Evolutionary conservation across 2,888 invertebrate genomes (phyloP).

Genomic region (Drosophila anceps): DNA sequence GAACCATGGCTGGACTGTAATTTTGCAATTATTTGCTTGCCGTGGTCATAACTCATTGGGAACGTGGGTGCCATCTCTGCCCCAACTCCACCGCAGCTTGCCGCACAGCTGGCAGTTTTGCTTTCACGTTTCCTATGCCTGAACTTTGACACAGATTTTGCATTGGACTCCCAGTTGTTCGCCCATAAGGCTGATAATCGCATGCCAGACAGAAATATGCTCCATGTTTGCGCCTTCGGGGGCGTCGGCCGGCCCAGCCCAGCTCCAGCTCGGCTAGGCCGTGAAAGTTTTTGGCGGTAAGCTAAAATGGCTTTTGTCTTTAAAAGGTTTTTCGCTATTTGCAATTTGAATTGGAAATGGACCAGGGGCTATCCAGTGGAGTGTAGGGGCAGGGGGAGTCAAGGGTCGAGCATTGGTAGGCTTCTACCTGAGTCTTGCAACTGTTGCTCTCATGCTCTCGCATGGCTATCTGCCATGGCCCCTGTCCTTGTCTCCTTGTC

Average conservation of each 20-base stretch:
- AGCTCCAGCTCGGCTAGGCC: constrained; percentile 19
- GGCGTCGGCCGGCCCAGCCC: constrained; percentile 57
- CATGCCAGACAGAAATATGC: constrained; percentile 72
- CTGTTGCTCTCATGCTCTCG: constrained; percentile 32
- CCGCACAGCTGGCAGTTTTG: constrained; percentile 52
- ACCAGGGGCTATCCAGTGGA: neutral
- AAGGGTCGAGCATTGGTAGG: neutral
- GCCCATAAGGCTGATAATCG: constrained; percentile 66
- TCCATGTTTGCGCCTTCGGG: constrained; percentile 70
- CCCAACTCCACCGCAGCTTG: constrained; percentile 9
- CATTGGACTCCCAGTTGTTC: constrained; percentile 45
- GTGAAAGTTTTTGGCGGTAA: constrained; percentile 70
- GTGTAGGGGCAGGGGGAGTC: neutral
- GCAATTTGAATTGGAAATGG: constrained; percentile 30
- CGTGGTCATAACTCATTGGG: constrained; percentile 73
- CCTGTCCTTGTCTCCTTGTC: constrained; percentile 30
- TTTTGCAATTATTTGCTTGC: constrained; percentile 79
- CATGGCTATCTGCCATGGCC: constrained; percentile 49
- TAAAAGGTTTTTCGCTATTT: constrained; percentile 56
- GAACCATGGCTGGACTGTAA: constrained; percentile 57
- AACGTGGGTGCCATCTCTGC: constrained; percentile 57
- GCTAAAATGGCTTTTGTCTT: constrained; percentile 42
- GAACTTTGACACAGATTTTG: constrained; percentile 78
- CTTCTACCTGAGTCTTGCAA: constrained; percentile 32
- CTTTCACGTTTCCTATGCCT: constrained; percentile 74